Percentiles rank a stretch among this genome's conserved stretches.
Conservation (phyloP, 2,113 vertebrate genomes). For the Lathamus discolor region DNA sequence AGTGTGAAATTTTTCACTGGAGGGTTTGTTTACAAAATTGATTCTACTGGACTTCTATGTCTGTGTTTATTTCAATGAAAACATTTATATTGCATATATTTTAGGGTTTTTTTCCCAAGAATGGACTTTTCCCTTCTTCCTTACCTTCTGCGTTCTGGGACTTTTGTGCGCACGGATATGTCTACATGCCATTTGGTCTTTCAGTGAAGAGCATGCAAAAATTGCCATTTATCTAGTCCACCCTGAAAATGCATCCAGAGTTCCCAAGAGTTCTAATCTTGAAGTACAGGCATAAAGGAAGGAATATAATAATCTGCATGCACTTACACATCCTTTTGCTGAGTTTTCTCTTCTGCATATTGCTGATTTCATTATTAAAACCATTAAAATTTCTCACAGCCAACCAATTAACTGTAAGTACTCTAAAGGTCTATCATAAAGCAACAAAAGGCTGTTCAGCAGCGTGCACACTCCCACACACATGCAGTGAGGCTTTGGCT, state of each 20-base stretch:
- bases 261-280: not conserved
- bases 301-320: not conserved
- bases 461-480: not conserved
- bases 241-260: not conserved
- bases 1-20: not conserved
- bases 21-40: not conserved
- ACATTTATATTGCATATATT: not conserved
- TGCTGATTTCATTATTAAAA: conserved; percentile 47
- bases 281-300: not conserved
- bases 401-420: conserved; percentile 25
- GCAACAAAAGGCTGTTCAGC: conserved; percentile 32
- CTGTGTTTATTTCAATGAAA: not conserved
- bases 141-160: not conserved
- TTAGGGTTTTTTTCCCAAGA: not conserved
- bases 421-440: conserved; percentile 22
- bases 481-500: not conserved
- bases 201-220: not conserved
- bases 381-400: conserved; percentile 24
- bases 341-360: conserved; percentile 15
- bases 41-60: not conserved
- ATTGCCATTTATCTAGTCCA: not conserved
- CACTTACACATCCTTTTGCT: conserved; percentile 2
- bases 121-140: not conserved
- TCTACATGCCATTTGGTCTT: not conserved
- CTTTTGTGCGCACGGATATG: not conserved